Evolutionary conservation across 1,140 invertebrate species (phyloP), one percentile per base, ranked within the genome.

Genomic region (Drosophila lacteicornis): DNA sequence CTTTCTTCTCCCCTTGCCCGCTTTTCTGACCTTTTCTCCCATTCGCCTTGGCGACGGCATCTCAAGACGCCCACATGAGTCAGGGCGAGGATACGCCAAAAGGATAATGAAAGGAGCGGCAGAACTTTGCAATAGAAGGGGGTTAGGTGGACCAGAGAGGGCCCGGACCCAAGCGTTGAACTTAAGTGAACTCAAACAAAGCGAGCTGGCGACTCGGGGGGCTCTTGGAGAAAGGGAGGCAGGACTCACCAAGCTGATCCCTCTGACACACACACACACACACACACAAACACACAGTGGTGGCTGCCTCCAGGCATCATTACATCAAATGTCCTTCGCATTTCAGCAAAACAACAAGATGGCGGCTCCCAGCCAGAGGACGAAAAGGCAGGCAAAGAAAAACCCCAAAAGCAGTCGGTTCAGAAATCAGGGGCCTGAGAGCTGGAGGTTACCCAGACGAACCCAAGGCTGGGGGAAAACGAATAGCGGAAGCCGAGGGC

Each of bases 111-210:
- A 90, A 90, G 86, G 86, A 82, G 62, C 65, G 75, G 71, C 68
- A 85, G 75, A 84, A 88, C 68, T 88, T 88, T 75, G 62, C 40
- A 69, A 47, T 61, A 78, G 75, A 78, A 61, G 47, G 61, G 66
- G 66, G 45, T 49, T 56, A 57, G 56, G 27, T 47, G 47, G 70
- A 73, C 61, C 53, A 11, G 33, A 51, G 42, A 63, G 63, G 57
- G 47, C 75, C 70, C 62, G 78, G 69, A 84, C 81, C 77, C 79
- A 82, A 90, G 71, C 86, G 86, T 82, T 90, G 85, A 91, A 90
- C 85, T 90, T 90, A 90, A 90, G 85, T 90, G 85, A 90, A 90
- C 85, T 90, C 85, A 90, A 90, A 90, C 85, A 90, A 90, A 91
- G 83, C 81, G 75, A 76, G 71, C 82, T 74, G 86, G 79, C 82